phyloP scores from a whole-genome alignment of 2,888 invertebrate genomes.

The Tachina lurida region DNA sequence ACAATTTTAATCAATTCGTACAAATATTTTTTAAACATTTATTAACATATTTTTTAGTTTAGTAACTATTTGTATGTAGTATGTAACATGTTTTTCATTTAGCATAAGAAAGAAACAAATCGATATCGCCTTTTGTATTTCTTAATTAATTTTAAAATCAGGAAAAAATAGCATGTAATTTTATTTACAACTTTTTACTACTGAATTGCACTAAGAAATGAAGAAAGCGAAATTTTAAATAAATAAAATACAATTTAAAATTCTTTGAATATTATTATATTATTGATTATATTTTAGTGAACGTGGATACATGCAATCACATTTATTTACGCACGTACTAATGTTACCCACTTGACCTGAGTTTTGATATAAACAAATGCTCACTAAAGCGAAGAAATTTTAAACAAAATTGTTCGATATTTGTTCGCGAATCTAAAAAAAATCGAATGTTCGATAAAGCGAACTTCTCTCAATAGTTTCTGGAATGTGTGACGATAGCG shows the following conservation, averaged over 20 bases:
- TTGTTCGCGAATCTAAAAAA: too few species aligned
- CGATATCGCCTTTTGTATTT: conserved; percentile 17
- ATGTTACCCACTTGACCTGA: too few species aligned
- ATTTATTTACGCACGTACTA: neutral
- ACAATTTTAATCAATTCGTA: conserved; percentile 62
- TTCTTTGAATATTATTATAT: neutral
- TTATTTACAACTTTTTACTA: conserved; percentile 48
- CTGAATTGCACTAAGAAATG: conserved; percentile 9
- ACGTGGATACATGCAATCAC: too few species aligned
- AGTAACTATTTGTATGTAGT: conserved; percentile 9
- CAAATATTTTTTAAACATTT: conserved; percentile 64
- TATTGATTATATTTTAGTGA: neutral
- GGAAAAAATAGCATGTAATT: conserved; percentile 34
- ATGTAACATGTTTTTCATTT: neutral
- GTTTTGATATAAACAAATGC: too few species aligned
- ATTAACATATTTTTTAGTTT: conserved; percentile 33
- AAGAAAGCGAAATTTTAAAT: conserved; percentile 18
- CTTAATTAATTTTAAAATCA: conserved; percentile 23
- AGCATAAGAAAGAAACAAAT: conserved; percentile 31
- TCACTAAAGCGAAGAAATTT: too few species aligned
- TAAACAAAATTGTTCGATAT: too few species aligned
- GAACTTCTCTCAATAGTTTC: too few species aligned
- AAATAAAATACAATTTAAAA: conserved; percentile 7
- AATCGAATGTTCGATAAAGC: too few species aligned
- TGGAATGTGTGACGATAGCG: too few species aligned